Conservation (phyloP, 2,888 invertebrate species). For the Diadegma fenestrale region DNA sequence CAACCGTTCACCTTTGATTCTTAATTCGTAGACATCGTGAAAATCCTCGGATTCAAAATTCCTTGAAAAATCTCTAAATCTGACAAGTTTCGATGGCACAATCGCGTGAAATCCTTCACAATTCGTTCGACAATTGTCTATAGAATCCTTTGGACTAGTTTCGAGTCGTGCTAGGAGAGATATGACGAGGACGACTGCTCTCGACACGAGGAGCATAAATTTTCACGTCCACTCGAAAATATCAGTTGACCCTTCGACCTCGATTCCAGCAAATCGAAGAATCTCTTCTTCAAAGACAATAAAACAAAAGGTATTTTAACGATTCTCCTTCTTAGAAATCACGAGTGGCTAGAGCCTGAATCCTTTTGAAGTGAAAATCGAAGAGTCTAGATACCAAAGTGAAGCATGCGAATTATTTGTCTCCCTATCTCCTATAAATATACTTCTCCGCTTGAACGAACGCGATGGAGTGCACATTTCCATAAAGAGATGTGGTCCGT, state of each 20-base stretch:
- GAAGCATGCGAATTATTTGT: background rate
- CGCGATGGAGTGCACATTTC: background rate
- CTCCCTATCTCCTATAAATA: background rate
- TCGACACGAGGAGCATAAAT: conserved; percentile 50
- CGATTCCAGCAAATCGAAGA: conserved; percentile 26
- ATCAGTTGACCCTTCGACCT: conserved; percentile 53
- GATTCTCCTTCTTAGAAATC: background rate
- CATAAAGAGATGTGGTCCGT: background rate
- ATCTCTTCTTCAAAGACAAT: background rate
- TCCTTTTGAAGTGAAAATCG: conserved; percentile 2
- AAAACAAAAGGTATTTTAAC: background rate
- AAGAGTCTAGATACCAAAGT: conserved; percentile 2
- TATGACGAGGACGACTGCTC: conserved; percentile 38
- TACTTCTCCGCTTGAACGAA: background rate
- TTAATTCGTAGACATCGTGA: background rate
- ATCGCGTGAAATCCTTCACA: background rate
- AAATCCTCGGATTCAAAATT: background rate
- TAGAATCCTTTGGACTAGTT: background rate
- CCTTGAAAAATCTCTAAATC: background rate
- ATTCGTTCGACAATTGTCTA: background rate
- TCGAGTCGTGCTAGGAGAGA: background rate
- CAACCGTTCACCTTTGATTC: background rate
- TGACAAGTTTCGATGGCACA: background rate
- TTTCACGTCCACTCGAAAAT: conserved; percentile 38
- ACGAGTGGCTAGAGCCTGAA: background rate